phyloP scores from a whole-genome alignment of 30 jellyfish, hydroid and myxozoan species.

The Mastigias papua region DNA sequence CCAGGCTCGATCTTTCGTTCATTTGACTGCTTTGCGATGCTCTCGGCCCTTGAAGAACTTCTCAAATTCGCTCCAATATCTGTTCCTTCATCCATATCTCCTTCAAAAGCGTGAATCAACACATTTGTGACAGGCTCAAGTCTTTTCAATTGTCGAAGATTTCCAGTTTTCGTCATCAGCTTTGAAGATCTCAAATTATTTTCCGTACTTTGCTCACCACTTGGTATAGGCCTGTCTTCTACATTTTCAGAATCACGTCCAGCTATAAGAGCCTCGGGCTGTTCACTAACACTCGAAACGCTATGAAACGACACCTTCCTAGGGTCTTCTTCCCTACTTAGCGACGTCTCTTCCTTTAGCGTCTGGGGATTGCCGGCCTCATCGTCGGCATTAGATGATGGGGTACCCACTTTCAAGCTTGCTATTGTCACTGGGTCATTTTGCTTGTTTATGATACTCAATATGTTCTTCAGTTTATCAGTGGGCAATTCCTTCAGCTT shows the following conservation, averaged over 20 bases:
- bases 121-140: constrained; percentile 47
- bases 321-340: neutral
- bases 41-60: constrained; percentile 33
- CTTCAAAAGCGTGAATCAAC: constrained; percentile 60
- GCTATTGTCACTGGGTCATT: neutral
- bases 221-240: neutral
- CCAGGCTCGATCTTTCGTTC: neutral
- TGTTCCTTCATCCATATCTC: constrained; percentile 30
- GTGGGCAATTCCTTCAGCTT: constrained; percentile 43
- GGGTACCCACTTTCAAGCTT: neutral
- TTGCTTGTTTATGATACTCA: constrained; percentile 24
- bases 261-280: neutral
- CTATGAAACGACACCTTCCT: neutral
- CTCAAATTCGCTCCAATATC: neutral
- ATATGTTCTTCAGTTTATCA: constrained; percentile 28
- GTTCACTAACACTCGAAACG: neutral
- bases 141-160: neutral
- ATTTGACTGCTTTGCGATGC: constrained; percentile 1
- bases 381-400: neutral
- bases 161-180: constrained; percentile 24
- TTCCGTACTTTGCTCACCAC: neutral
- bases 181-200: neutral
- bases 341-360: neutral
- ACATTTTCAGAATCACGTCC: neutral
- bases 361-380: neutral